A percentile compares a stretch with the other conserved stretches of the same genome.
Conservation (phyloP, 2,797 vertebrate species). For the Hozukius guyotensis region DNA sequence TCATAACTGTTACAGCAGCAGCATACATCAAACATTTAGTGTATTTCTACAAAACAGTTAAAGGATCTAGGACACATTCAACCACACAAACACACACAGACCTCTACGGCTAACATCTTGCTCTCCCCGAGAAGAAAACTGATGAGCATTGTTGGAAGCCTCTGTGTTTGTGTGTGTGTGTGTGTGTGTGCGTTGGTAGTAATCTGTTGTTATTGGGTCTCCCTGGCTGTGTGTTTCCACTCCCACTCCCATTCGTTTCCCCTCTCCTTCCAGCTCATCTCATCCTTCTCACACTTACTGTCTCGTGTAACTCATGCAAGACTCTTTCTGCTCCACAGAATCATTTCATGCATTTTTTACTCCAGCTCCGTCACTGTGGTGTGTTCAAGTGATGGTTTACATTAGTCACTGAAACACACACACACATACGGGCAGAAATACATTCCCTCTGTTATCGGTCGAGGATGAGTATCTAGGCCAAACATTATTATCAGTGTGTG, state of each 20-base stretch:
- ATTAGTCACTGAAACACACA: slow-evolving; percentile 55
- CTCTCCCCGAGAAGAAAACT: slow-evolving; percentile 13
- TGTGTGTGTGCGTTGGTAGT: slow-evolving; percentile 25
- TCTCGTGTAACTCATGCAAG: slow-evolving; percentile 68
- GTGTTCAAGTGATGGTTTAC: slow-evolving; percentile 71
- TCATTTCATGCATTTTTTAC: slow-evolving; percentile 79
- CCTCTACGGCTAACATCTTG: slow-evolving; percentile 14
- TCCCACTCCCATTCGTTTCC: slow-evolving; percentile 33
- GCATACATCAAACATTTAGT: slow-evolving; percentile 63
- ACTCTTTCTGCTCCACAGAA: slow-evolving; percentile 69
- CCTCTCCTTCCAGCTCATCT: slow-evolving; percentile 57
- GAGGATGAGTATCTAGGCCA: slow-evolving; percentile 78
- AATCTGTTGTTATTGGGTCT: slow-evolving; percentile 59
- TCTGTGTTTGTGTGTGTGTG: slow-evolving; percentile 6
- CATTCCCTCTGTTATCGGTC: slow-evolving; percentile 61
- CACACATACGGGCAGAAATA: slow-evolving; percentile 19
- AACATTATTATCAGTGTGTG: slow-evolving; percentile 74
- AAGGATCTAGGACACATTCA: slow-evolving; percentile 54
- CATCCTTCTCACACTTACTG: slow-evolving; percentile 57
- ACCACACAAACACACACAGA: slow-evolving; percentile 18
- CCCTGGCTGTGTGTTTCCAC: slow-evolving; percentile 40
- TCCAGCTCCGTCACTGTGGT: slow-evolving; percentile 47
- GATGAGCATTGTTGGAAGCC: slow-evolving; percentile 13
- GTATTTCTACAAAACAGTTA: slow-evolving; percentile 34
- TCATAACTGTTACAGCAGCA: slow-evolving; percentile 40